phyloP scores from a whole-genome alignment of 2,888 invertebrate species.

The Amphipyra berbera region DNA sequence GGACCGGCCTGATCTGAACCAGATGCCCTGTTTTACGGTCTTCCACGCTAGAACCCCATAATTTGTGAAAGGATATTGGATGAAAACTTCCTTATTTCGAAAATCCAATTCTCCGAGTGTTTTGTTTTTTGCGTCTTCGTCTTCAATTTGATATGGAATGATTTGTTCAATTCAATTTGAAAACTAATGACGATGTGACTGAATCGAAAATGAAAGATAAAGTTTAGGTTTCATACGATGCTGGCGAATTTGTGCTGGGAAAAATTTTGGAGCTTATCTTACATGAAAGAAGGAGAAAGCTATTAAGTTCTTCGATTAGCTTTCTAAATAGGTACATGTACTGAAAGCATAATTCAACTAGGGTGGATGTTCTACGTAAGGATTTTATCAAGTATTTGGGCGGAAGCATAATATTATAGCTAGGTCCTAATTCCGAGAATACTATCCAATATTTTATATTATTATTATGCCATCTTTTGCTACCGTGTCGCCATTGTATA shows the following conservation, averaged over 20 bases:
- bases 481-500: too few species aligned
- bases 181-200: conserved; percentile 22
- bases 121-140: conserved; percentile 46
- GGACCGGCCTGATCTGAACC: conserved; percentile 25
- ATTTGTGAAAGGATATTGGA: conserved; percentile 52
- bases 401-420: too few species aligned
- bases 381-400: too few species aligned
- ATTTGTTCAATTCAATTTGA: conserved; percentile 41
- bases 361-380: too few species aligned
- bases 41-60: conserved; percentile 34
- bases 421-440: too few species aligned
- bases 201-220: conserved; percentile 8
- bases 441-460: too few species aligned
- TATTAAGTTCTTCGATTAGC: conserved; percentile 17
- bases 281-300: conserved; percentile 41
- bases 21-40: conserved; percentile 52
- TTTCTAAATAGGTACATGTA: conserved; percentile 8
- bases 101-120: conserved; percentile 52
- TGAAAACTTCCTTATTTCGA: conserved; percentile 48
- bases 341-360: too few species aligned
- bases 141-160: conserved; percentile 35
- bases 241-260: conserved; percentile 15
- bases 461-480: too few species aligned
- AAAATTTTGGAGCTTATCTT: conserved; percentile 43
- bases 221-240: conserved; percentile 28